Conservation (phyloP, 2,113 vertebrate genomes). For the Ariopsis seemanni region DNA sequence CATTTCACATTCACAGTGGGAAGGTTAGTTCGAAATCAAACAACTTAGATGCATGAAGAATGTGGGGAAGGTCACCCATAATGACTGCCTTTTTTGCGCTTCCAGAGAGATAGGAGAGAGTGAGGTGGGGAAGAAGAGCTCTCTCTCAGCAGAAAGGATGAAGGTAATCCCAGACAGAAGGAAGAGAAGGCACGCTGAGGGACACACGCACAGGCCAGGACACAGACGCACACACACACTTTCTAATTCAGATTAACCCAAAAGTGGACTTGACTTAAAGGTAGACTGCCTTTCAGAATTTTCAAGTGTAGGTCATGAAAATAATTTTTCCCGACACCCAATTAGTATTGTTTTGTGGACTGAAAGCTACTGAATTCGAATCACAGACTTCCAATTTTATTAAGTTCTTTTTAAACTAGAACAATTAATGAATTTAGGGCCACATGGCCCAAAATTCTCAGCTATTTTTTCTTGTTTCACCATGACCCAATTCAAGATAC, state of each 20-base stretch:
- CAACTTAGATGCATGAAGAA: conserved; percentile 6
- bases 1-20: conserved; percentile 12
- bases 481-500: no score
- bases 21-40: neutral
- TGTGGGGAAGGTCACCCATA: neutral
- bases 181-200: neutral
- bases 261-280: neutral
- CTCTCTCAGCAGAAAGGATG: conserved; percentile 8
- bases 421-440: no score
- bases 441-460: no score
- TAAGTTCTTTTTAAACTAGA: no score
- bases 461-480: no score
- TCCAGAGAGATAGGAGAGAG: neutral
- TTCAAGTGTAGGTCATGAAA: no score
- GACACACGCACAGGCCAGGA: neutral
- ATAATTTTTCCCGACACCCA: no score
- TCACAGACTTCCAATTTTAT: no score
- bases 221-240: neutral
- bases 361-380: no score
- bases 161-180: conserved; percentile 27
- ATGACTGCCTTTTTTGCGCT: conserved; percentile 24
- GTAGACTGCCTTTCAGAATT: no score
- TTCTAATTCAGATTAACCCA: neutral
- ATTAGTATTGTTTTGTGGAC: no score
- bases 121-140: neutral